Evolutionary conservation across 2,113 vertebrate genomes (phyloP).

Genomic region (Ceyx margarethae): DNA sequence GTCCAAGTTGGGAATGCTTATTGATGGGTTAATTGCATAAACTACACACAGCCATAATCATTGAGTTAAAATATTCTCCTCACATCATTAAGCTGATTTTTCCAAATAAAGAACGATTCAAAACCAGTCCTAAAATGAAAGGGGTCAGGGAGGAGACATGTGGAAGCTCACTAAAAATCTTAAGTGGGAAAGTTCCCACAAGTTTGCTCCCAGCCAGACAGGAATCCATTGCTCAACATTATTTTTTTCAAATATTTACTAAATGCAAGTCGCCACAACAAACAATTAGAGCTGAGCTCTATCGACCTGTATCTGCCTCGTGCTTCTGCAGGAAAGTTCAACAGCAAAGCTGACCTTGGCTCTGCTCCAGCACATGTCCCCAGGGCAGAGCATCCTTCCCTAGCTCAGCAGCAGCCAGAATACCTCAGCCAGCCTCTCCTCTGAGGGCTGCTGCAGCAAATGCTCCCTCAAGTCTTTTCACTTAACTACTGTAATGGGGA

Average conservation of each 20-base stretch:
- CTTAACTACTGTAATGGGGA: not conserved
- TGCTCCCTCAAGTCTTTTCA: not conserved
- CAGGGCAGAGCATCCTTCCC: not conserved
- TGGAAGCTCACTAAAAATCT: not conserved
- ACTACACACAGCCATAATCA: not conserved
- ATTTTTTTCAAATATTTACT: conserved; percentile 11
- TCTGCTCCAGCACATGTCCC: not conserved
- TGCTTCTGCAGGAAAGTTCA: not conserved
- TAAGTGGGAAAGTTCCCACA: not conserved
- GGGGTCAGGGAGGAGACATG: not conserved
- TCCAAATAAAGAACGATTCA: not conserved
- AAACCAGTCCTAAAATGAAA: not conserved
- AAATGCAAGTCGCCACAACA: not conserved
- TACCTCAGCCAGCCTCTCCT: not conserved
- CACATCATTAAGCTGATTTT: not conserved
- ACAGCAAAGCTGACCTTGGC: conserved; percentile 6
- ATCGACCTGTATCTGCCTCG: not conserved
- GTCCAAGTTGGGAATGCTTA: not conserved
- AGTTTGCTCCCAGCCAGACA: not conserved
- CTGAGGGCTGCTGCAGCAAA: not conserved
- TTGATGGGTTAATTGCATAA: not conserved
- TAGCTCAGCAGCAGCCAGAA: not conserved
- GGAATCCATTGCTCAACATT: not conserved
- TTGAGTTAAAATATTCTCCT: not conserved
- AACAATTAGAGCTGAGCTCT: not conserved